Conservation (phyloP, 2,797 vertebrate species). For the Acanthopagrus latus region DNA sequence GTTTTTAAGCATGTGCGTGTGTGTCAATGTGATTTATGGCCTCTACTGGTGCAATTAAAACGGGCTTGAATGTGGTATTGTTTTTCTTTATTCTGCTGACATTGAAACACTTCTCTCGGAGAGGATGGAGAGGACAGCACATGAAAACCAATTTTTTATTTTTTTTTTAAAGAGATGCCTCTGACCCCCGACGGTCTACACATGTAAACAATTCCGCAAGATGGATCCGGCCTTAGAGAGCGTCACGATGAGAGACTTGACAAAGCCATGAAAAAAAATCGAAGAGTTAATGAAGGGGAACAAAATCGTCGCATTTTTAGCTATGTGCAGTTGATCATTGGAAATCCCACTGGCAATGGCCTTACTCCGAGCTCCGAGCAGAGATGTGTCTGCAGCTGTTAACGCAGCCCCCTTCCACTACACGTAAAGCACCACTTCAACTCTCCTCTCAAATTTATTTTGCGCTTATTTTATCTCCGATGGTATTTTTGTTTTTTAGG, state of each 20-base stretch:
- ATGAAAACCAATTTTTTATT: not conserved
- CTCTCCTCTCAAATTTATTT: conserved; percentile 54
- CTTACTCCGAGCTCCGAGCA: conserved; percentile 70
- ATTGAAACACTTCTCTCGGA: conserved; percentile 35
- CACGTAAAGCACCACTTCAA: conserved; percentile 38
- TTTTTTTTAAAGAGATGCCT: conserved; percentile 17
- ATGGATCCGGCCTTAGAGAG: conserved; percentile 31
- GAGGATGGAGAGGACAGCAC: conserved; percentile 28
- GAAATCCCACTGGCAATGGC: conserved; percentile 67
- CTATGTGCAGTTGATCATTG: conserved; percentile 58
- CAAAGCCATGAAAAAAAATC: conserved; percentile 53
- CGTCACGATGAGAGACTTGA: conserved; percentile 41
- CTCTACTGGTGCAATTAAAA: conserved; percentile 62
- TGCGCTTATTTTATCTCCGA: conserved; percentile 60
- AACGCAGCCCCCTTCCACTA: conserved; percentile 14
- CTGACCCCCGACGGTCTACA: conserved; percentile 41
- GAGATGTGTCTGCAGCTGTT: conserved; percentile 64
- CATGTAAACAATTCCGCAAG: conserved; percentile 22
- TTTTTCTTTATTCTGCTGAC: conserved; percentile 60
- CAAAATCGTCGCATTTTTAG: conserved; percentile 63
- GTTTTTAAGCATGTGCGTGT: conserved; percentile 3
- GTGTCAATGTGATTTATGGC: conserved; percentile 62
- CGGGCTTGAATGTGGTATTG: conserved; percentile 60
- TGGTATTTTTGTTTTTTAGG: conserved; percentile 80
- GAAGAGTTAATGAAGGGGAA: conserved; percentile 71